Conservation (phyloP, 2,888 invertebrate species). For the Leptinotarsa juncta region DNA sequence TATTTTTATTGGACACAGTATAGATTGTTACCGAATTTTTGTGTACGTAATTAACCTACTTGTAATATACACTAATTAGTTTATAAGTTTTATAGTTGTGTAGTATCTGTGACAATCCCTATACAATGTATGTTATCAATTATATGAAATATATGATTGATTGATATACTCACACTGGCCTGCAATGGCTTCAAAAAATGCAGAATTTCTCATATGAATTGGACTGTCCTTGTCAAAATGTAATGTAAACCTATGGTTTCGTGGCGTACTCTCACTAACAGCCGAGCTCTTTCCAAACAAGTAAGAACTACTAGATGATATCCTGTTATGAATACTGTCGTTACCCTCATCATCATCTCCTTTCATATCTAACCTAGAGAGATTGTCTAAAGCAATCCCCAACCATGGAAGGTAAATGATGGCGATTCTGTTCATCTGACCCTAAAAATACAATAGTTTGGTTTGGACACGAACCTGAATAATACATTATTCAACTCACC, state of each 20-base stretch:
- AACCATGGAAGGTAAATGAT: conserved; percentile 93
- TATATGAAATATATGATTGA: neutral
- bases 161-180: conserved; percentile 69
- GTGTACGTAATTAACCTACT: no score
- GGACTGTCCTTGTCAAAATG: conserved; percentile 82
- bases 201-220: conserved; percentile 80
- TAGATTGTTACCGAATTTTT: no score
- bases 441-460: conserved; percentile 70
- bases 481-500: neutral
- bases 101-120: no score
- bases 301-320: conserved; percentile 72
- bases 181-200: conserved; percentile 78
- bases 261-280: conserved; percentile 70
- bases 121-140: no score
- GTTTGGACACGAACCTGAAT: conserved; percentile 65
- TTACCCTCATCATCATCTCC: conserved; percentile 65
- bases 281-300: conserved; percentile 69
- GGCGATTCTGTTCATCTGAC: conserved; percentile 86
- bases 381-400: conserved; percentile 87
- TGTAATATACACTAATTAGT: no score
- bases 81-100: no score
- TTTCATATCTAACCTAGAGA: conserved; percentile 75
- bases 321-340: conserved; percentile 66
- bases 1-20: no score
- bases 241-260: conserved; percentile 74